These are phyloP conservation scores for Willisornis vidua DNA, from an alignment of 2,113 vertebrate genomes.

Conservation along the genomic window DNA sequence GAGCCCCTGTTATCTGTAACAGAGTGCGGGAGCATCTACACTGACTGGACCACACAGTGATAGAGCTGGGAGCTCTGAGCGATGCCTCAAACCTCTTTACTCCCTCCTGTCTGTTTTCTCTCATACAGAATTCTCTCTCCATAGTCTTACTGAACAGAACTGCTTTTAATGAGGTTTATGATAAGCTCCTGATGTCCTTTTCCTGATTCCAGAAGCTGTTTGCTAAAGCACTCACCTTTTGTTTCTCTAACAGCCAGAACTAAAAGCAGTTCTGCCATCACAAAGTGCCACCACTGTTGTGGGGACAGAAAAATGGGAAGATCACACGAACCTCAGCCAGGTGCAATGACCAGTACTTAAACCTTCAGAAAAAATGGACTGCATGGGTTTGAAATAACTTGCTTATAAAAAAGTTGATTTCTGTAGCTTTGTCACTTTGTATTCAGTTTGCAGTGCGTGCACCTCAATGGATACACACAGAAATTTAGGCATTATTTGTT, in stretches of 20 bases:
- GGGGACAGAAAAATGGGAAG: not conserved
- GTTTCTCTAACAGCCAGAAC: not conserved
- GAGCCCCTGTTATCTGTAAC: slow-evolving; percentile 29
- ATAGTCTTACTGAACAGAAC: not conserved
- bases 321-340: not conserved
- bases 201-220: slow-evolving; percentile 22
- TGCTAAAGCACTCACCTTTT: slow-evolving; percentile 9
- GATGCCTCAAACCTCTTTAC: not conserved
- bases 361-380: not conserved
- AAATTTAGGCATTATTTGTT: not conserved
- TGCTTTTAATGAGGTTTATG: slow-evolving; percentile 43
- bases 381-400: not conserved
- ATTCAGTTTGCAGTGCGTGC: not conserved
- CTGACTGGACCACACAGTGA: slow-evolving; percentile 36
- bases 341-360: not conserved
- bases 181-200: slow-evolving; percentile 44
- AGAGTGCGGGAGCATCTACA: not conserved
- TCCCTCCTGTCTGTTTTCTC: slow-evolving; percentile 17
- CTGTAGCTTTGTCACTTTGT: not conserved
- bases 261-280: not conserved
- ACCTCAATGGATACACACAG: not conserved
- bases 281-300: not conserved
- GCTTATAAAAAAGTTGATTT: not conserved
- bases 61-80: not conserved
- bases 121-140: not conserved